Evolutionary conservation across 2,797 vertebrate genomes (phyloP).

Genomic region (Anguilla obscura): DNA sequence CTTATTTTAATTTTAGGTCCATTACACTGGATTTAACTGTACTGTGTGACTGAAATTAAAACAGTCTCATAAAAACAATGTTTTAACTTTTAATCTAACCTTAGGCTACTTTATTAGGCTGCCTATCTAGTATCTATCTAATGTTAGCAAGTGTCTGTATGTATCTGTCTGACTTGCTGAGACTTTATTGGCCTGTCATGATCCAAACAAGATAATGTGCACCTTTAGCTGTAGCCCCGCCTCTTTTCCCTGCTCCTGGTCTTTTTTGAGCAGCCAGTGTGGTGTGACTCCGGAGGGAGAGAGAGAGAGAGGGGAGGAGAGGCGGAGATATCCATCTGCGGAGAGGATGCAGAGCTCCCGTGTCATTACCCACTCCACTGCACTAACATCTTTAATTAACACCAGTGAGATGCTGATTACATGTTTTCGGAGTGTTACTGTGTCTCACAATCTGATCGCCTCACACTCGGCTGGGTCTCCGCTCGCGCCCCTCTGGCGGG

Average conservation of each 20-base stretch:
- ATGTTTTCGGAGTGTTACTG: slow-evolving; percentile 66
- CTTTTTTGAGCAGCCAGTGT: slow-evolving; percentile 5
- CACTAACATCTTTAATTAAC: slow-evolving; percentile 76
- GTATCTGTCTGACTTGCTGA: slow-evolving; percentile 9
- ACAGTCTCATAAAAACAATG: neutral
- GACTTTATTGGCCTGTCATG: slow-evolving; percentile 27
- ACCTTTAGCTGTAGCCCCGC: slow-evolving; percentile 34
- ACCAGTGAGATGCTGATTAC: slow-evolving; percentile 69
- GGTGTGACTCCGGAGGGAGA: slow-evolving; percentile 21
- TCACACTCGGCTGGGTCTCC: slow-evolving; percentile 61
- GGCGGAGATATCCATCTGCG: slow-evolving; percentile 25
- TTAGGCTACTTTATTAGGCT: neutral
- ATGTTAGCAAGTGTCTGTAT: neutral
- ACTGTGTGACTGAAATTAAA: neutral
- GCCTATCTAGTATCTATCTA: neutral
- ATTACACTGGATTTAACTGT: neutral
- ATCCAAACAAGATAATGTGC: slow-evolving; percentile 35
- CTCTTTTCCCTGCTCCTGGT: slow-evolving; percentile 22
- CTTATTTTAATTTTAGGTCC: neutral
- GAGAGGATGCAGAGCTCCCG: slow-evolving; percentile 58
- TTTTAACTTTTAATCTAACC: neutral
- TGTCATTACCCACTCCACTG: slow-evolving; percentile 71
- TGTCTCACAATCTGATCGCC: slow-evolving; percentile 66
- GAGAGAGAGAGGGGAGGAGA: slow-evolving; percentile 18
- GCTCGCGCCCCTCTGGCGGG: slow-evolving; percentile 29